Base-by-base conservation (phyloP, 2,113 vertebrate genomes). In the Amia ocellicauda region DNA sequence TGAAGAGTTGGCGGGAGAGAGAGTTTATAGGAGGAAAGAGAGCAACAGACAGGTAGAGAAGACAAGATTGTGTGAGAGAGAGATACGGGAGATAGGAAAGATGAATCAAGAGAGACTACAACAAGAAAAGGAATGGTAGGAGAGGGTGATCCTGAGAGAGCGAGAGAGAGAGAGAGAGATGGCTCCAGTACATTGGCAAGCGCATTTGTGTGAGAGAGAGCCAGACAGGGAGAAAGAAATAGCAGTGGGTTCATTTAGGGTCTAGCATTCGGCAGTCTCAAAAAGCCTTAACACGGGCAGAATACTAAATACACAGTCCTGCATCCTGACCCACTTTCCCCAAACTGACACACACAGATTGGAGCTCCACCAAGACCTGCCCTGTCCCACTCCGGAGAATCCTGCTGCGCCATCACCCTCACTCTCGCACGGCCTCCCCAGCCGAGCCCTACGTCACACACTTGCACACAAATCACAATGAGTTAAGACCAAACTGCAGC, bases 311-410 rank as follows among this genome's bases (percentile, higher is more conserved):
- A 83, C 76, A 58, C 24, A 69, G 64, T 70, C 71, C 74, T 61
- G 62, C 61, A 69, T 79, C 71, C 82, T 87, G 86, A 89, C 88
- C 86, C 80, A 86, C 74, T 86, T 89, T 81, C 75, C 82, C 73
- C 70, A 74, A 67, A 69, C 68, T 78, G 75, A 85, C 83, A 85
- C 72, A 85, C 74, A 82, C 77, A 84, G n/a, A 36, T 5, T 36
- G 31, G 31, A 36, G 31, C 31, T 78, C 74, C 76, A 80, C 74
- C 62, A 50, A 69, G 68, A 60, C 66, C 68, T 74, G 74, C 78
- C 63, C 64, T 67, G 60, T 72, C 70, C 41, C 31, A 14, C 68
- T 43, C 45, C 69, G 78, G 75, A 79, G n/a, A 1, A 16, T 47
- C 19, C 42, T 7, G 14, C 26, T 19, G 9, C 14, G 22, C 60